Evolutionary conservation across 2,113 vertebrate species (phyloP).

Genomic region (Macaca fascicularis): DNA sequence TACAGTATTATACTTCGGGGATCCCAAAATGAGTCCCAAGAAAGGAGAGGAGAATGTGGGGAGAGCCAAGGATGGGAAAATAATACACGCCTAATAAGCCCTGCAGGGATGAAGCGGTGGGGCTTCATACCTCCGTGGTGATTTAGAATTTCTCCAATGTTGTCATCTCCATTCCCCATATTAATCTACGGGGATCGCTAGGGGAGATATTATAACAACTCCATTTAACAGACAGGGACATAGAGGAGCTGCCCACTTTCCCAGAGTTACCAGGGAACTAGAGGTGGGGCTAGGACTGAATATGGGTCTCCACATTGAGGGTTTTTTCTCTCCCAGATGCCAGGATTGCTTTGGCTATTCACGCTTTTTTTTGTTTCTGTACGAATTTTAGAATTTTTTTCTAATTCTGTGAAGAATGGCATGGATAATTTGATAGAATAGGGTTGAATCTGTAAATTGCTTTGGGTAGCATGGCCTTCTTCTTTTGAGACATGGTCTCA

Average conservation of each 20-base stretch:
- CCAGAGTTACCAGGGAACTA: background rate
- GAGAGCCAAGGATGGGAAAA: background rate
- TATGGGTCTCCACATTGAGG: background rate
- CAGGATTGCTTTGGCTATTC: too few relatives aligned
- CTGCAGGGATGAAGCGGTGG: background rate
- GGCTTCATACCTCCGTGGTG: background rate
- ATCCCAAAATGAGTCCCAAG: background rate
- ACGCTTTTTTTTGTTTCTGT: too few relatives aligned
- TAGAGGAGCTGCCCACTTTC: background rate
- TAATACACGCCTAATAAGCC: background rate
- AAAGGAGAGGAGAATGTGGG: background rate
- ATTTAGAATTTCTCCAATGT: background rate
- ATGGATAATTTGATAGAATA: too few relatives aligned
- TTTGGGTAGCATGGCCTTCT: too few relatives aligned
- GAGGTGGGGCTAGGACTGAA: background rate
- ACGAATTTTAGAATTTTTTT: too few relatives aligned
- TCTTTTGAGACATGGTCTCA: too few relatives aligned
- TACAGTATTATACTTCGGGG: background rate
- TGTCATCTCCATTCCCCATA: background rate
- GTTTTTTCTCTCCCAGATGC: background rate
- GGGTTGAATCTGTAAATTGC: too few relatives aligned
- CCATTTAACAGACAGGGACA: background rate
- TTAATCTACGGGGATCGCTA: background rate
- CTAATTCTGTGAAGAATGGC: too few relatives aligned
- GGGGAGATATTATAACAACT: background rate